Percentiles rank a stretch among this genome's conserved stretches.
These are phyloP conservation scores for Drosophila ambigua DNA, from an alignment of 1,140 invertebrate species.

Conservation along the genomic window DNA sequence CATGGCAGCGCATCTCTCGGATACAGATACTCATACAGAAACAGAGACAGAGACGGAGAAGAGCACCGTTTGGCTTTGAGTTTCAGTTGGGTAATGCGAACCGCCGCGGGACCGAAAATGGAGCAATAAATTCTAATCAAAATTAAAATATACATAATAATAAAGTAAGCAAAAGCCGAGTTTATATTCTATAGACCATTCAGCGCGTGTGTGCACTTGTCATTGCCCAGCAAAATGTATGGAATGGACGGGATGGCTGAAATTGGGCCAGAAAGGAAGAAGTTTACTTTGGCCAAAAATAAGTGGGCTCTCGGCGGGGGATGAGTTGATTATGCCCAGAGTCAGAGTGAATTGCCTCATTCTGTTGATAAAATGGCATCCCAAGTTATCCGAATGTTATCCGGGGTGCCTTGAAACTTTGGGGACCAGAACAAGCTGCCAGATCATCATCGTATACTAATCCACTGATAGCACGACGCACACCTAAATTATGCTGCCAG, in stretches of 20 bases:
- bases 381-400: background rate
- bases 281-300: slow-evolving; percentile 34
- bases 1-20: slow-evolving; percentile 37
- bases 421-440: slow-evolving; percentile 11
- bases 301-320: slow-evolving; percentile 9
- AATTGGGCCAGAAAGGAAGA: background rate
- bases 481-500: background rate
- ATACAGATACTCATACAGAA: slow-evolving; percentile 33
- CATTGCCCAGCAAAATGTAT: slow-evolving; percentile 25
- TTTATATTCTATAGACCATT: slow-evolving; percentile 50
- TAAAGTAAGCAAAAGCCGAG: slow-evolving; percentile 62
- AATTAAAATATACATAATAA: slow-evolving; percentile 79
- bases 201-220: slow-evolving; percentile 64
- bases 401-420: background rate
- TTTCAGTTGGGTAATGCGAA: slow-evolving; percentile 55
- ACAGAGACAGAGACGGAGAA: background rate
- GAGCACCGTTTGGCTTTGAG: slow-evolving; percentile 61
- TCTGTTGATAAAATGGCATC: background rate
- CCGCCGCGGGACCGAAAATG: slow-evolving; percentile 53
- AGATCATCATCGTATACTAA: slow-evolving; percentile 27
- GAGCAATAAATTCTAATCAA: slow-evolving; percentile 82
- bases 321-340: background rate
- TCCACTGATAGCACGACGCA: slow-evolving; percentile 14
- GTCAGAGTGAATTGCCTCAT: background rate
- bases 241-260: background rate